Conservation (phyloP, 2,113 vertebrate genomes). For the Nymphicus hollandicus region DNA sequence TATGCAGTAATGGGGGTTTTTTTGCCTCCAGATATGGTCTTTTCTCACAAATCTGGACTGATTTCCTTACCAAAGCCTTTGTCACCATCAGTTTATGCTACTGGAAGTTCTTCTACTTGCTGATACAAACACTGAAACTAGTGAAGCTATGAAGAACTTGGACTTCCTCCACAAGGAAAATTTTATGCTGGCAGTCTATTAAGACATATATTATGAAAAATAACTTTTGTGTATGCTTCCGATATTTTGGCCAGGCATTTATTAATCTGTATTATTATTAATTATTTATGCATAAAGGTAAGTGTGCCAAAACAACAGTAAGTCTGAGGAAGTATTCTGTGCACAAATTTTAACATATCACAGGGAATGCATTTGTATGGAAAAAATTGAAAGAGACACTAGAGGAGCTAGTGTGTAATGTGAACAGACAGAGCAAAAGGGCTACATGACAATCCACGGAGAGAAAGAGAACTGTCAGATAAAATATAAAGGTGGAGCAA, state of each 20-base stretch:
- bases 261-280: not conserved
- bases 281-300: not conserved
- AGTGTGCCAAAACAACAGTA: not conserved
- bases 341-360: constrained; percentile 18
- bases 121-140: not conserved
- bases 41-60: not conserved
- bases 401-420: constrained; percentile 48
- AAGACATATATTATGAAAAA: not conserved
- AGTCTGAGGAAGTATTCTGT: constrained; percentile 6
- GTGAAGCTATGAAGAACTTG: not conserved
- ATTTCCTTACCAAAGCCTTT: not conserved
- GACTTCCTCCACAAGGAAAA: not conserved
- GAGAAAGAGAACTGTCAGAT: constrained; percentile 45
- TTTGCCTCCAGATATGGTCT: not conserved
- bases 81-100: not conserved
- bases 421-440: constrained; percentile 67
- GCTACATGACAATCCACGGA: constrained; percentile 43
- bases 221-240: not conserved
- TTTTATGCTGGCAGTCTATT: not conserved
- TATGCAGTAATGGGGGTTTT: not conserved
- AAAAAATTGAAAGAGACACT: constrained; percentile 52
- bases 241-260: not conserved
- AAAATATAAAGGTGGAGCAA: constrained; percentile 43
- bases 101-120: not conserved
- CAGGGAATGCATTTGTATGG: constrained; percentile 22